Conservation (phyloP, 2,888 invertebrate genomes). For the Mesochorus sp. region DNA sequence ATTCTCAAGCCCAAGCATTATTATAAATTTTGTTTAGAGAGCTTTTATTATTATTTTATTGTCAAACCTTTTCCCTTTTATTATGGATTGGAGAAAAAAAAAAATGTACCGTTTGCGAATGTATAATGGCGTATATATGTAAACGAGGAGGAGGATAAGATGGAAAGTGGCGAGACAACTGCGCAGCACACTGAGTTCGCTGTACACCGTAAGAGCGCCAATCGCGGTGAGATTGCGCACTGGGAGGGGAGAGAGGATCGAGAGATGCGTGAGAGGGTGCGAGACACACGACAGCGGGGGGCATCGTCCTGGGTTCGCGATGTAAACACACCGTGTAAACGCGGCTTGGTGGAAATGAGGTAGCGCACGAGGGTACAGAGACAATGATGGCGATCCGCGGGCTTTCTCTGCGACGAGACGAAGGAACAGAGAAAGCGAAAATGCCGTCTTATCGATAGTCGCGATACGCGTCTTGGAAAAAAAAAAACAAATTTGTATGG, state of each 20-base stretch:
- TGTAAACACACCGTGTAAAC: slow-evolving; percentile 49
- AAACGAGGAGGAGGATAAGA: too few relatives aligned
- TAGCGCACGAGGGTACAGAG: slow-evolving; percentile 3
- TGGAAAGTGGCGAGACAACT: too few relatives aligned
- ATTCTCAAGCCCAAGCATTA: too few relatives aligned
- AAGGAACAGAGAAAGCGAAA: slow-evolving; percentile 17
- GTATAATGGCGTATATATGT: too few relatives aligned
- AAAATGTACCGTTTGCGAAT: too few relatives aligned
- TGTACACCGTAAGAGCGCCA: too few relatives aligned
- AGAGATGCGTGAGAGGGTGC: slow-evolving; percentile 17
- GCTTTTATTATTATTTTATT: too few relatives aligned
- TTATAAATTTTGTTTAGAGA: too few relatives aligned
- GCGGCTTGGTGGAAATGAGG: too few relatives aligned
- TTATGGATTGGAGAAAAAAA: too few relatives aligned
- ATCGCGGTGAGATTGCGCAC: slow-evolving; percentile 36
- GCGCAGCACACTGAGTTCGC: too few relatives aligned
- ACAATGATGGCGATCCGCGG: neutral
- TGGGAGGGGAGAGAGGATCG: neutral
- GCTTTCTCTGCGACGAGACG: neutral
- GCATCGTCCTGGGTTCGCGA: slow-evolving; percentile 53
- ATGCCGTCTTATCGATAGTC: slow-evolving; percentile 20
- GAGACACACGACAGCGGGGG: slow-evolving; percentile 31
- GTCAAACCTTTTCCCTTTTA: too few relatives aligned
- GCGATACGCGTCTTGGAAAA: neutral
- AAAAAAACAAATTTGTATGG: slow-evolving; percentile 2